These are phyloP conservation scores for Apodemia mormo DNA, from an alignment of 2,888 invertebrate species.

Conservation along the genomic window DNA sequence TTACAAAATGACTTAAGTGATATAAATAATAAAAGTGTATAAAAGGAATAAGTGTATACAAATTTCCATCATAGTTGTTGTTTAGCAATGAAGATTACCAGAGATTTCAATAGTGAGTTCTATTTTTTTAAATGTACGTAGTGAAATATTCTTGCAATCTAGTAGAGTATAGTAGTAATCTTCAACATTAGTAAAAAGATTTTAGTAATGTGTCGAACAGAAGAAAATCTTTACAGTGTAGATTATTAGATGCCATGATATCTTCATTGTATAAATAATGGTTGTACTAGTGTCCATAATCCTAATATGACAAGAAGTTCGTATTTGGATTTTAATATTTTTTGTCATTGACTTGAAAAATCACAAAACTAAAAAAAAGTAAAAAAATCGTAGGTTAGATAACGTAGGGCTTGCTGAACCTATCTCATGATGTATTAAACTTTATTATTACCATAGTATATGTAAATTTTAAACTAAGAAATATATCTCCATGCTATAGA, in stretches of 20 bases:
- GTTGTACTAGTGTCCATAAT: constrained; percentile 33
- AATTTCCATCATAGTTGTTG: constrained; percentile 60
- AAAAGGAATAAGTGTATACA: constrained; percentile 69
- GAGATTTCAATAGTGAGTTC: constrained; percentile 75
- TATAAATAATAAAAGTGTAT: constrained; percentile 62
- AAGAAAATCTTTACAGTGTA: constrained; percentile 13
- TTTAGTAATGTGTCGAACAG: constrained; percentile 59
- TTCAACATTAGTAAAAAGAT: constrained; percentile 54
- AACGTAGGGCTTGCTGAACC: constrained; percentile 64
- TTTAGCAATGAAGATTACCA: constrained; percentile 64
- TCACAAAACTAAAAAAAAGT: constrained; percentile 48
- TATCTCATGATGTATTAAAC: constrained; percentile 59
- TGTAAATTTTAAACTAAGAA: constrained; percentile 62
- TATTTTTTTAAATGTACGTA: constrained; percentile 73
- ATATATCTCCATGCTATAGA: constrained; percentile 71
- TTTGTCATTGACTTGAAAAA: constrained; percentile 43
- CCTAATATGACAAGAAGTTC: constrained; percentile 19
- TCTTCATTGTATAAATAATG: constrained; percentile 23
- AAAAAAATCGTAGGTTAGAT: constrained; percentile 57
- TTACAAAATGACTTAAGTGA: constrained; percentile 58
- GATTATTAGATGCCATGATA: constrained; percentile 20
- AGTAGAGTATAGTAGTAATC: constrained; percentile 50
- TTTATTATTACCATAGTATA: constrained; percentile 64
- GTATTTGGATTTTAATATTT: constrained; percentile 15
- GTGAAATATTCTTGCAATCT: constrained; percentile 49